Percentiles rank a stretch among this genome's conserved stretches.
These are phyloP conservation scores for Galeopterus variegatus DNA, from an alignment of 2,113 vertebrate species.

Conservation along the genomic window DNA sequence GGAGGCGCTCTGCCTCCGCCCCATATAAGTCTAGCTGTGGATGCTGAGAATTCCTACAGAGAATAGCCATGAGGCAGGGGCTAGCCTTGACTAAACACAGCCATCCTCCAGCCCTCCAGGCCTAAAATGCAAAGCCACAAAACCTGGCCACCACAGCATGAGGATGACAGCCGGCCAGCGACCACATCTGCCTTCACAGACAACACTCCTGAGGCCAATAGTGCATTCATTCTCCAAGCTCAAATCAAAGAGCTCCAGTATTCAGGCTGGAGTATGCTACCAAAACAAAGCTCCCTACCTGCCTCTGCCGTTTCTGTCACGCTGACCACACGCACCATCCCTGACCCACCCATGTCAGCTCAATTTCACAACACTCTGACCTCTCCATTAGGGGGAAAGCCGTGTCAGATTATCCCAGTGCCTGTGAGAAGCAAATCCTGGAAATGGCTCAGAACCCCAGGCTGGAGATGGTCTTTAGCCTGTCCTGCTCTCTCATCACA, in stretches of 20 bases:
- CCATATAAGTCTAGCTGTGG: neutral
- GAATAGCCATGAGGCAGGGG: neutral
- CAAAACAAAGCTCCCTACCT: neutral
- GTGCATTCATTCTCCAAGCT: neutral
- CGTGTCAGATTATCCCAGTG: neutral
- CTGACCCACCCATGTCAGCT: neutral
- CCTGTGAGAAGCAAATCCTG: neutral
- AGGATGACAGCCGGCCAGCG: neutral
- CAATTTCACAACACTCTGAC: no score
- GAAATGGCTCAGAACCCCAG: constrained; percentile 68
- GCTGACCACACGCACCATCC: neutral
- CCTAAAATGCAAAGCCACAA: constrained; percentile 27
- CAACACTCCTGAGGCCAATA: neutral
- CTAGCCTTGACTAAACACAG: neutral
- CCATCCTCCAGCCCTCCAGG: neutral
- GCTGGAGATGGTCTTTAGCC: constrained; percentile 76
- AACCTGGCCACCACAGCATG: neutral
- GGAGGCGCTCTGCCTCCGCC: neutral
- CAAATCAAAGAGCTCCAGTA: rapidly evolving
- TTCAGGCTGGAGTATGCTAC: neutral
- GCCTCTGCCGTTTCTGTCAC: neutral
- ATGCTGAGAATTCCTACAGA: neutral
- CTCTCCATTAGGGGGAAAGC: neutral
- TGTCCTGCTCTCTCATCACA: constrained; percentile 73
- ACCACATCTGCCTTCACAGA: neutral